phyloP scores from a whole-genome alignment of 2,113 vertebrate genomes.

The Scophthalmus maximus region DNA sequence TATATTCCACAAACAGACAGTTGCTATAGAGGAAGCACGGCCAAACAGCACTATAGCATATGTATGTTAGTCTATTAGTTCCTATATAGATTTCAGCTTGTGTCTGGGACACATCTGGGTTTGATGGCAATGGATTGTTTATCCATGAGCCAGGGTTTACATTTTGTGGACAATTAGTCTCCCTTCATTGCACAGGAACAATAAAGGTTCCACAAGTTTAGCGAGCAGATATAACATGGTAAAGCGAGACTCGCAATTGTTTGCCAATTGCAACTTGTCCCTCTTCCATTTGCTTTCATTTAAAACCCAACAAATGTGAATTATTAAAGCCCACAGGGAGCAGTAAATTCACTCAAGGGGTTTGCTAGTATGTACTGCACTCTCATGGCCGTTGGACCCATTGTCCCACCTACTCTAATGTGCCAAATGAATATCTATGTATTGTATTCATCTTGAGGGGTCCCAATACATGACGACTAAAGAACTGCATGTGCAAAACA shows the following conservation, averaged over 20 bases:
- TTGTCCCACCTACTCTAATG: conserved; percentile 19
- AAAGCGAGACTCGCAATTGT: conserved; percentile 34
- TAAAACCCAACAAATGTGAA: conserved; percentile 56
- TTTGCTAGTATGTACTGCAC: conserved; percentile 32
- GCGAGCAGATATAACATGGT: conserved; percentile 34
- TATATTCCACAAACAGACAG: conserved; percentile 43
- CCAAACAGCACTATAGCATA: conserved; percentile 13
- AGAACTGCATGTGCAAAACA: conserved; percentile 47
- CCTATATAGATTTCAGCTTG: conserved; percentile 28
- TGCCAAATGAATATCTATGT: conserved; percentile 33
- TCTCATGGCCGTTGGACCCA: conserved; percentile 25
- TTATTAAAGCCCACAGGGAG: conserved; percentile 54
- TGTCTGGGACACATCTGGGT: conserved; percentile 25
- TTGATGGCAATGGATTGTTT: conserved; percentile 40
- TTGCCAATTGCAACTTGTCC: conserved; percentile 53
- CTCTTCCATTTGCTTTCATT: conserved; percentile 67
- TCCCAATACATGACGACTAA: conserved; percentile 45
- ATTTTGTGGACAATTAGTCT: conserved; percentile 47
- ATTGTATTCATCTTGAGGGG: conserved; percentile 36
- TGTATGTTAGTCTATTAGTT: conserved; percentile 46
- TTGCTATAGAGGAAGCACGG: conserved; percentile 35
- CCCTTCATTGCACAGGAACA: conserved; percentile 37
- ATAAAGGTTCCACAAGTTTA: conserved; percentile 24
- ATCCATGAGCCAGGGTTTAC: conserved; percentile 23
- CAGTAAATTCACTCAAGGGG: conserved; percentile 53